Percentiles rank a stretch among this genome's conserved stretches.
Evolutionary conservation across 2,888 invertebrate genomes (phyloP).

Genomic region (Eristalis intricaria): DNA sequence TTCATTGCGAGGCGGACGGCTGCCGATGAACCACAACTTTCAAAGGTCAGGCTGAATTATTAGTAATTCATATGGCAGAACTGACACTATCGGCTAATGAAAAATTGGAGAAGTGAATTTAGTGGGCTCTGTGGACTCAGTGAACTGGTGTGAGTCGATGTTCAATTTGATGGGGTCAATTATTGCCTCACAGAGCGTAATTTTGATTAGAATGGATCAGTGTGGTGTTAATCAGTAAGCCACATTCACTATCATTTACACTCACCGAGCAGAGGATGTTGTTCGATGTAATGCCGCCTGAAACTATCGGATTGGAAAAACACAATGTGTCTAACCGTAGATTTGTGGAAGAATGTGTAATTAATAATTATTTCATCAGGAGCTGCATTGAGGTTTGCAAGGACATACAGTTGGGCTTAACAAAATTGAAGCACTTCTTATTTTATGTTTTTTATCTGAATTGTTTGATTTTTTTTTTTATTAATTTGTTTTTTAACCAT

Average conservation of each 20-base stretch:
- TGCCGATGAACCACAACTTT: constrained; percentile 9
- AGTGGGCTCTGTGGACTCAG: constrained; percentile 3
- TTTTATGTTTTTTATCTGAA: no score
- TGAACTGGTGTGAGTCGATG: not conserved
- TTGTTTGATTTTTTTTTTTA: no score
- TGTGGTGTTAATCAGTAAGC: not conserved
- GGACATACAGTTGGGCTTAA: not conserved
- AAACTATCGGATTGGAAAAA: not conserved
- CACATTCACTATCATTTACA: not conserved
- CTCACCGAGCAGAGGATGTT: not conserved
- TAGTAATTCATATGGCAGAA: constrained; percentile 18
- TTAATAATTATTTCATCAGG: not conserved
- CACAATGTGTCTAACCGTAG: not conserved
- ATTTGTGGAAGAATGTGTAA: not conserved
- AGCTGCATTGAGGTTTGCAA: not conserved
- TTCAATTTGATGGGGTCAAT: constrained; percentile 12
- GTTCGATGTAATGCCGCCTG: not conserved
- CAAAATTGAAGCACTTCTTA: no score
- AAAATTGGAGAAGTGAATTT: constrained; percentile 6
- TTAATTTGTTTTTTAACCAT: no score
- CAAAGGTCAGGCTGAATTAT: constrained; percentile 38
- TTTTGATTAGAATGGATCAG: not conserved
- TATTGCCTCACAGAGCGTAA: not conserved
- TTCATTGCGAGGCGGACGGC: constrained; percentile 1
- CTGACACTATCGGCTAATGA: constrained; percentile 27